Percentiles rank a stretch among this genome's conserved stretches.
Conservation (phyloP, 2,113 vertebrate genomes). For the Pollachius pollachius region DNA sequence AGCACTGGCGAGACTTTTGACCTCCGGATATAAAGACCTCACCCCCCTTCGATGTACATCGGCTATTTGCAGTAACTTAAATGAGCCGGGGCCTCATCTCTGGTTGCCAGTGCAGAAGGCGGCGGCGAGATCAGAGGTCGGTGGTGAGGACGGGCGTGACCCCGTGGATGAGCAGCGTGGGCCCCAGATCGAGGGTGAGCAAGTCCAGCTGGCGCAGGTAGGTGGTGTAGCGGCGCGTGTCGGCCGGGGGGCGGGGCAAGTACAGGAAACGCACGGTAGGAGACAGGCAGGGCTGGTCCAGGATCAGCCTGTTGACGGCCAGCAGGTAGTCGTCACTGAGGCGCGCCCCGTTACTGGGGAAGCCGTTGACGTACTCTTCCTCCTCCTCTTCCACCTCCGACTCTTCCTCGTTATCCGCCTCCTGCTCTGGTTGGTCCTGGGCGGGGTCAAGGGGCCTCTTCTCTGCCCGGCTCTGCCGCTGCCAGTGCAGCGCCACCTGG, state of each 20-base stretch:
- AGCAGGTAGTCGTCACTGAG: constrained; percentile 82
- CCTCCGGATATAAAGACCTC: too few species aligned
- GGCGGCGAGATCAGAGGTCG: constrained; percentile 74
- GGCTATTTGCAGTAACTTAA: too few species aligned
- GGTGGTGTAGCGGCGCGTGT: constrained; percentile 78
- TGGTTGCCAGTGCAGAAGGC: background rate
- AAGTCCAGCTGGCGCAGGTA: constrained; percentile 85
- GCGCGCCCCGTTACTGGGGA: constrained; percentile 76
- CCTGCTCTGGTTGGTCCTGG: background rate
- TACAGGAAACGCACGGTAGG: constrained; percentile 86
- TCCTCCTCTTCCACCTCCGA: constrained; percentile 35
- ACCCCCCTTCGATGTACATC: too few species aligned
- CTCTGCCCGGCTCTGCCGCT: constrained; percentile 57
- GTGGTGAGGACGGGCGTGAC: constrained; percentile 88
- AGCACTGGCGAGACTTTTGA: too few species aligned
- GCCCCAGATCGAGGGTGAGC: constrained; percentile 83
- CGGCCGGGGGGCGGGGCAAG: constrained; percentile 82
- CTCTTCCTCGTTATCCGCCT: background rate
- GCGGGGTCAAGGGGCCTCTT: background rate
- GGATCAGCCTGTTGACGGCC: constrained; percentile 82
- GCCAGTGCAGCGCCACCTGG: constrained; percentile 86
- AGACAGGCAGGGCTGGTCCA: constrained; percentile 63
- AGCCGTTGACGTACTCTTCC: constrained; percentile 73
- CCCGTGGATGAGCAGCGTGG: constrained; percentile 87
- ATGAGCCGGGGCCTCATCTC: too few species aligned